Conservation (phyloP, 2,888 invertebrate species). For the Gordius sp. region DNA sequence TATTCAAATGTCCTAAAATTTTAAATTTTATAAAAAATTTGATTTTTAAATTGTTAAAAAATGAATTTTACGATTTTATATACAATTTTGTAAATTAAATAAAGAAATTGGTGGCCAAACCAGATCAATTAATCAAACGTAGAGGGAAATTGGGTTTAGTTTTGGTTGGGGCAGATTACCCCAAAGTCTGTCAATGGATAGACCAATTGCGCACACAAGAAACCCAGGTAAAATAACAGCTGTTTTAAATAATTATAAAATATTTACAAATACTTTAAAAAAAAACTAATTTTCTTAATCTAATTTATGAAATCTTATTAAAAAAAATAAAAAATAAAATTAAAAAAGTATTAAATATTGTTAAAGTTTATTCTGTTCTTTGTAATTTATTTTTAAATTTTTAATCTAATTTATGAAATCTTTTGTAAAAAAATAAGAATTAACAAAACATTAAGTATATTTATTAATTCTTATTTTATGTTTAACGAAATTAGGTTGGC, state of each 20-base stretch:
- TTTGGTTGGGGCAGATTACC: conserved; percentile 59
- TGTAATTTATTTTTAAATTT: too few relatives aligned
- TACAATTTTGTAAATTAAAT: conserved; percentile 18
- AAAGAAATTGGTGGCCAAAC: conserved; percentile 79
- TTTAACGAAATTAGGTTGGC: conserved; percentile 39
- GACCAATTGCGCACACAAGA: conserved; percentile 53
- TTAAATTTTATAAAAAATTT: neutral
- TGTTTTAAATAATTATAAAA: neutral
- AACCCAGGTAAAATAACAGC: conserved; percentile 36
- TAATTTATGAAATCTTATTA: too few relatives aligned
- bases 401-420: too few relatives aligned
- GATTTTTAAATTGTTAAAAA: neutral
- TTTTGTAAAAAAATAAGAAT: too few relatives aligned
- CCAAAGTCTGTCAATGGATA: conserved; percentile 58
- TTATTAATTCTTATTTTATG: conserved; percentile 17
- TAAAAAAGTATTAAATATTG: too few relatives aligned
- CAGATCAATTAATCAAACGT: conserved; percentile 89
- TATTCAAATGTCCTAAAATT: neutral
- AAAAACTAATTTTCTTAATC: too few relatives aligned
- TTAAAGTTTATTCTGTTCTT: too few relatives aligned
- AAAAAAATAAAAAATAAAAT: too few relatives aligned
- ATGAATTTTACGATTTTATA: neutral
- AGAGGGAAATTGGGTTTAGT: conserved; percentile 87
- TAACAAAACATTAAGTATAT: too few relatives aligned
- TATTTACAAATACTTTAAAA: neutral